These are phyloP conservation scores for Hypolimnas misippus DNA, from an alignment of 2,888 invertebrate species.

Conservation along the genomic window DNA sequence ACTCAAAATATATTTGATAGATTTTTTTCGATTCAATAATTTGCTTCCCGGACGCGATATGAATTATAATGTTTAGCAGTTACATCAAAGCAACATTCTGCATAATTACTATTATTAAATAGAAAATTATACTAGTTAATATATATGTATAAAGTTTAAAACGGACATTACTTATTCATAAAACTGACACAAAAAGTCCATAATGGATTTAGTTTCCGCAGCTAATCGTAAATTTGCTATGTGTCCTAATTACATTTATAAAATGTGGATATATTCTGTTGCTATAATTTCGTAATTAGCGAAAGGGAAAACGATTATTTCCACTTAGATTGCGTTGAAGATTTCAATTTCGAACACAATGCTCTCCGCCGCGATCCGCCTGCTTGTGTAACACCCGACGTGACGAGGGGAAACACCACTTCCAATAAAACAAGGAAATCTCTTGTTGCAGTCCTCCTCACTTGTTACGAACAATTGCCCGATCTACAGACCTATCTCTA, in stretches of 20 bases:
- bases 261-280: not conserved
- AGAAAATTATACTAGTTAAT: not conserved
- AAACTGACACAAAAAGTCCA: constrained; percentile 8
- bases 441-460: constrained; percentile 67
- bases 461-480: constrained; percentile 45
- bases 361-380: constrained; percentile 55
- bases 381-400: constrained; percentile 64
- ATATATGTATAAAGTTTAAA: not conserved
- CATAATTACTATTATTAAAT: constrained; percentile 15
- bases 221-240: not conserved
- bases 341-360: constrained; percentile 55
- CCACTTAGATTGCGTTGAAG: constrained; percentile 25
- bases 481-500: constrained; percentile 30
- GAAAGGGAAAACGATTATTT: constrained; percentile 13
- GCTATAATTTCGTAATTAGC: not conserved
- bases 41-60: constrained; percentile 2
- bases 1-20: not conserved
- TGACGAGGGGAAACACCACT: constrained; percentile 66
- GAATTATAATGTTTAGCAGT: constrained; percentile 2
- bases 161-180: not conserved
- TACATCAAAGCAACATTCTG: not conserved
- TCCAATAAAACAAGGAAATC: constrained; percentile 72
- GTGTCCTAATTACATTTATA: not conserved
- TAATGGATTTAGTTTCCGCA: not conserved
- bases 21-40: constrained; percentile 2